Base-by-base conservation (phyloP, 2,113 vertebrate genomes). In the Chroicocephalus ridibundus region DNA sequence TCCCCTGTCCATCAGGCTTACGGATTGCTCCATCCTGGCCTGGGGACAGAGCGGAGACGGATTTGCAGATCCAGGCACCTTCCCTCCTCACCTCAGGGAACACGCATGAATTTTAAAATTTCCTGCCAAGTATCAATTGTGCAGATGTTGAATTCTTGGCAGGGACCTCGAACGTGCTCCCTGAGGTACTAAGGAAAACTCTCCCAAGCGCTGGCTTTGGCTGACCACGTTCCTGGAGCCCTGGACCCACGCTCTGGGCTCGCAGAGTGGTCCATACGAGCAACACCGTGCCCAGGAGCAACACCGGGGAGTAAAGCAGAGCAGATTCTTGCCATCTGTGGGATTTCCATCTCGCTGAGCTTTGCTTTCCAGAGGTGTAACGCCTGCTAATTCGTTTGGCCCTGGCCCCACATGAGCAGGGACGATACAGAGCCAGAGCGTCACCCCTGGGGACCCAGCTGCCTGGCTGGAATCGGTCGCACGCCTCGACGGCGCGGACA, bases 101-200 rank as follows among this genome's bases (percentile, higher is more conserved):
- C 52, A 54, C 11, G 0, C 66, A 52, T 10, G 75, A 57, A 90
- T 80, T 84, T 88, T n/a, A 61, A 26, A 32, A 24, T 75, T 94
- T 71, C 91, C 86, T 96, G 96, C 88, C 71, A 52, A 94, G 60
- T 58, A 70, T 85, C 82, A 66, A 31, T 13, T 38, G 60, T 79
- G 95, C 96, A 96, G 95, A 79, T 94, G 96, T 88, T 76, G 84
- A 77, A 65, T 66, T 95, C 55, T 90, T 97, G 92, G 96, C 93
- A 78, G 76, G 47, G 8, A 64, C 32, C 51, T n/a, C 2, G 0
- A 10, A 0, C 2, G 24, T 5, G 77, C 40, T 88, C 93, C 93
- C 88, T 8, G 60, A 85, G 83, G 88, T 92, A 18, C 49, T 46
- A 44, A 29, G 74, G 58, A 62, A 61, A 96, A 57, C 52, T 31